Base-by-base conservation (phyloP, 2,113 vertebrate species). In the Diphyllodes magnificus region DNA sequence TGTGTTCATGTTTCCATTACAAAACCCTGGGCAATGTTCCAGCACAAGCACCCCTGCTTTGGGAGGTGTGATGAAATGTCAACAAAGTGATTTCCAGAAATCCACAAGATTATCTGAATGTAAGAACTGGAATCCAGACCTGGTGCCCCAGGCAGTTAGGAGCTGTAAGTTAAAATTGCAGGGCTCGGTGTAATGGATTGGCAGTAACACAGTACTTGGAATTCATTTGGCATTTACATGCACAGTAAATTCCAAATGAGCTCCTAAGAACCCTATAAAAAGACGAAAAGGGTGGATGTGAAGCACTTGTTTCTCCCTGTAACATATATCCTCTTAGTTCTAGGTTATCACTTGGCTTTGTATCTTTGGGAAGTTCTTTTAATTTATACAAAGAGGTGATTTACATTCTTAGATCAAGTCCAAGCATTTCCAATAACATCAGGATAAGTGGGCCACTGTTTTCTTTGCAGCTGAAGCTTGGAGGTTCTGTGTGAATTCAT, bases 221-320 rank as follows among this genome's bases (percentile, higher is more conserved):
- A 85, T 94, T 96, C 93, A 87, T 90, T 76, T 93, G 84, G 90
- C 85, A 85, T 95, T 96, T 95, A 93, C 91, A 91, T 95, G 96
- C 93, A 92, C 44, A 2, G 92, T 96, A 97, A 95, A 96, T 92
- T 96, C 93, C 94, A 91, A 92, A 96, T 30, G 87, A 93, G 94
- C 87, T 96, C 85, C 87, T 90, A n/a, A 93, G 82, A 94, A 95
- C 85, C 56, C 54, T 85, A 47, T 91, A 85, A 95, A 92, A 91
- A 83, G 64, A 35, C n/a, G 75, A 57, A 61, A 65, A 44, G 21
- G 25, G 10, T 65, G 75, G 54, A 10, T 86, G 49, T 65, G 84
- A 84, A 69, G 49, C 60, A 19, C 70, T 91, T 82, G 40, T 57
- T 93, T 86, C 86, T 95, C 70, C 45, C 21, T 54, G 15, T 61